Evolutionary conservation across 1,140 invertebrate genomes (phyloP).

Genomic region (Trichoplusia ni): DNA sequence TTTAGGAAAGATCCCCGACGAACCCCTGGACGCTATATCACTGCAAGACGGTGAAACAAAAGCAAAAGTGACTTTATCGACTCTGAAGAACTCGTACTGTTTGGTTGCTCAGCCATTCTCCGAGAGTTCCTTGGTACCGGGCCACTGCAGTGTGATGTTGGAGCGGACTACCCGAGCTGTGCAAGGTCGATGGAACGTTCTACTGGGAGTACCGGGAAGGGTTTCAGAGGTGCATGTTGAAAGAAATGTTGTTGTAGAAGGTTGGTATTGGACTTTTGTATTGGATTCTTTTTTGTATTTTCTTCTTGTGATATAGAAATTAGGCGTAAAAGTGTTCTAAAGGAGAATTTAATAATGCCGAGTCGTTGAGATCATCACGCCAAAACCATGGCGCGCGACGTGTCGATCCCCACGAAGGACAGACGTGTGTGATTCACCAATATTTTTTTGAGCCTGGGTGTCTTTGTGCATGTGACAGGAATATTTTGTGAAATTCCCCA

Average conservation of each 20-base stretch:
- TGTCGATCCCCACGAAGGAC: no score
- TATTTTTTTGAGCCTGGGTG: no score
- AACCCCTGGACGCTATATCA: constrained; percentile 42
- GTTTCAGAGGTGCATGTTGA: constrained; percentile 55
- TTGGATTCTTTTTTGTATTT: not conserved
- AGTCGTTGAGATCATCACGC: no score
- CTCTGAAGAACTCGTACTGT: constrained; percentile 61
- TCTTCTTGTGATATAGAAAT: not conserved
- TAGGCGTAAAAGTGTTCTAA: no score
- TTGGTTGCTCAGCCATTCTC: constrained; percentile 63
- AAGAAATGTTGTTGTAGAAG: constrained; percentile 52
- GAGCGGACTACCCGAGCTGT: constrained; percentile 63
- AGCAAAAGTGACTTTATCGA: constrained; percentile 47
- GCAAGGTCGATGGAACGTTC: constrained; percentile 66
- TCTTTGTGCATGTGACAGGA: no score
- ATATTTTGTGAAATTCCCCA: no score
- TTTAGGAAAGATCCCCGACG: constrained; percentile 45
- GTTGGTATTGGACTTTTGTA: constrained; percentile 34
- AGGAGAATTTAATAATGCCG: no score
- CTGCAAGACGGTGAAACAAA: constrained; percentile 52
- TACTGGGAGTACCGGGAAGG: constrained; percentile 59
- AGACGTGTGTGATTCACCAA: no score
- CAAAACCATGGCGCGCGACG: no score
- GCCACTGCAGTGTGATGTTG: constrained; percentile 61
- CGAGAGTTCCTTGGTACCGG: constrained; percentile 59